Conservation (phyloP, 35 echinoderm and acorn worm genomes). For the Patiria miniata region DNA sequence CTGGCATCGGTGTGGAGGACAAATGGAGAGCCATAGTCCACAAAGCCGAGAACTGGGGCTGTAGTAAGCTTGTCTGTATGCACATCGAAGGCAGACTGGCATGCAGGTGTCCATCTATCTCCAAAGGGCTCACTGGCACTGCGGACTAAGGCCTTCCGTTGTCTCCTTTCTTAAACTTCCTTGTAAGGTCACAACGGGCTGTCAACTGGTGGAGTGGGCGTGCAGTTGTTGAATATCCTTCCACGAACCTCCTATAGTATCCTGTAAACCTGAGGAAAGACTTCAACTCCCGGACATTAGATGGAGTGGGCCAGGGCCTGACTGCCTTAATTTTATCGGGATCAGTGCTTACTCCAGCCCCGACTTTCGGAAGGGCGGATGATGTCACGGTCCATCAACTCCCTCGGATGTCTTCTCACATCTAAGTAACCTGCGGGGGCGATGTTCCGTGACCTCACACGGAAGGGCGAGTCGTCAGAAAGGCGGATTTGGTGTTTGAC, state of each 20-base stretch:
- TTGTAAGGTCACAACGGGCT: conserved; percentile 20
- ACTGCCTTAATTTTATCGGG: conserved; percentile 64
- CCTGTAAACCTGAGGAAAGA: conserved; percentile 78
- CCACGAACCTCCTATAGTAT: conserved; percentile 77
- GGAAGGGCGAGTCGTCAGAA: conserved; percentile 56
- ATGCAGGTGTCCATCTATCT: conserved; percentile 18
- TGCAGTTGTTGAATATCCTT: conserved; percentile 50
- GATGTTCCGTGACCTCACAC: conserved; percentile 39
- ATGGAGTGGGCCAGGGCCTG: conserved; percentile 43
- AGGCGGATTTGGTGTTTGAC: too few species aligned
- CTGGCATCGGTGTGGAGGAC: conserved; percentile 57
- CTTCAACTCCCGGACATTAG: conserved; percentile 58
- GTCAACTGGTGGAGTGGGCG: conserved; percentile 55
- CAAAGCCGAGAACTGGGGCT: conserved; percentile 47
- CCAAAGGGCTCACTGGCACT: conserved; percentile 30
- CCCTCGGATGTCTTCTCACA: conserved; percentile 38
- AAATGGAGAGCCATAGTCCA: conserved; percentile 44
- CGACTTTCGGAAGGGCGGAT: conserved; percentile 66
- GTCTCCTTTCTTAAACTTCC: conserved; percentile 18
- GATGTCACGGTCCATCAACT: conserved; percentile 53
- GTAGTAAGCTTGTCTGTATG: conserved; percentile 45
- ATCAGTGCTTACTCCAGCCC: conserved; percentile 45
- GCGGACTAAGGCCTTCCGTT: not conserved
- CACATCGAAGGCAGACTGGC: conserved; percentile 40
- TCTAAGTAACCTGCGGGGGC: conserved; percentile 54